A percentile compares a stretch with the other conserved stretches of the same genome.
Evolutionary conservation across 2,797 vertebrate genomes (phyloP).

Genomic region (Gila robusta): DNA sequence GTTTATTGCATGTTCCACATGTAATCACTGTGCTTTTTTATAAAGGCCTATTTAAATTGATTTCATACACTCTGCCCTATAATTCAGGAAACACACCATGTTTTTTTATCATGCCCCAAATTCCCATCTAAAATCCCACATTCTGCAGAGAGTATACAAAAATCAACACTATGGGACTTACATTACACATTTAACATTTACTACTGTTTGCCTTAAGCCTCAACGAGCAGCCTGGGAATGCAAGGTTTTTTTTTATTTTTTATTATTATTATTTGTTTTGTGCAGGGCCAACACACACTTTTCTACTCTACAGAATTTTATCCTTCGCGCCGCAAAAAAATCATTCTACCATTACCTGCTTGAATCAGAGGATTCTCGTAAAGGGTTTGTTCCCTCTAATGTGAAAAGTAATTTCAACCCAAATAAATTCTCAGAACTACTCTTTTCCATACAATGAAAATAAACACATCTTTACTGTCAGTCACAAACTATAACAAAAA

Average conservation of each 20-base stretch:
- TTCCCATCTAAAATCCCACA: background rate
- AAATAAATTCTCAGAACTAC: background rate
- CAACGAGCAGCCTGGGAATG: constrained; percentile 24
- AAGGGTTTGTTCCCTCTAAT: background rate
- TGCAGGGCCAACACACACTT: background rate
- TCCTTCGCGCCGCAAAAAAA: background rate
- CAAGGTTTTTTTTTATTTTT: background rate
- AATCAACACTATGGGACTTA: constrained; percentile 31
- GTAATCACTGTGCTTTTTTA: background rate
- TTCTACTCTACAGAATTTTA: background rate
- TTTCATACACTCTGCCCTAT: background rate
- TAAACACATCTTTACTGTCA: background rate
- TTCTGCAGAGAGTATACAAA: background rate
- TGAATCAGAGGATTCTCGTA: background rate
- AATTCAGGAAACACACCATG: background rate
- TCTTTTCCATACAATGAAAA: background rate
- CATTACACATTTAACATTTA: constrained; percentile 23
- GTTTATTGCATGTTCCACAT: background rate
- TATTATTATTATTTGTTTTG: constrained; percentile 8
- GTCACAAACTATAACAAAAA: background rate
- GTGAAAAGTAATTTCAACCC: background rate
- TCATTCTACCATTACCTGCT: background rate
- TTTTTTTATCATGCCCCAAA: background rate
- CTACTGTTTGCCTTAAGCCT: constrained; percentile 51
- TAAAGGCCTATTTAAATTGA: background rate